These are phyloP conservation scores for Crocodylus rhombifer DNA, from an alignment of 2,797 vertebrate genomes.

Conservation along the genomic window DNA sequence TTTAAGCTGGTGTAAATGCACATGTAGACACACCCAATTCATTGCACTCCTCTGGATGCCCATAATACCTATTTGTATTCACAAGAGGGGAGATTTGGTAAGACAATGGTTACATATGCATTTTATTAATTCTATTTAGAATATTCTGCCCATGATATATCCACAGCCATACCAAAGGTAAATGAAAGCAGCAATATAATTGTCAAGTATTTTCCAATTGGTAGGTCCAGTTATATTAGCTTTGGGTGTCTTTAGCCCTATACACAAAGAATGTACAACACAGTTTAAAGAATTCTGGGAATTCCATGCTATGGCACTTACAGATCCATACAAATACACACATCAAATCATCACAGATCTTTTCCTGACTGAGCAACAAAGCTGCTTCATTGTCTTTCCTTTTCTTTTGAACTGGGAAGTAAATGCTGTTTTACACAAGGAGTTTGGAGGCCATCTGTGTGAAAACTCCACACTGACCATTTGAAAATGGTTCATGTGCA, in stretches of 20 bases:
- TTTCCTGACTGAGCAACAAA: background rate
- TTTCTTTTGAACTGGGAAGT: background rate
- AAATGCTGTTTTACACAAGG: background rate
- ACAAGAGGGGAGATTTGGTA: background rate
- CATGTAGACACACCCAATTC: too few relatives aligned
- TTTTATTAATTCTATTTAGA: background rate
- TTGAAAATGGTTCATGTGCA: background rate
- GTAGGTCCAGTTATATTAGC: background rate
- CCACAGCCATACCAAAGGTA: background rate
- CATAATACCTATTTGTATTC: rapidly evolving
- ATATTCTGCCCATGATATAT: background rate
- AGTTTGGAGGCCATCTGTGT: background rate
- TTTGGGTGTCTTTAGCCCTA: background rate
- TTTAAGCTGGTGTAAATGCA: too few relatives aligned
- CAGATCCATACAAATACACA: background rate
- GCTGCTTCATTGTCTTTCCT: background rate
- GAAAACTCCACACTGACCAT: background rate
- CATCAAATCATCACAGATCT: background rate
- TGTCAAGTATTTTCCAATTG: background rate
- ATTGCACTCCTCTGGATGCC: background rate
- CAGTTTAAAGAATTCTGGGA: slow-evolving; percentile 4
- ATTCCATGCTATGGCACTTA: background rate
- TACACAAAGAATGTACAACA: background rate
- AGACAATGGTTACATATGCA: background rate
- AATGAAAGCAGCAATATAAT: background rate